Conservation (phyloP, 2,113 vertebrate species). For the Pleuronectes platessa region DNA sequence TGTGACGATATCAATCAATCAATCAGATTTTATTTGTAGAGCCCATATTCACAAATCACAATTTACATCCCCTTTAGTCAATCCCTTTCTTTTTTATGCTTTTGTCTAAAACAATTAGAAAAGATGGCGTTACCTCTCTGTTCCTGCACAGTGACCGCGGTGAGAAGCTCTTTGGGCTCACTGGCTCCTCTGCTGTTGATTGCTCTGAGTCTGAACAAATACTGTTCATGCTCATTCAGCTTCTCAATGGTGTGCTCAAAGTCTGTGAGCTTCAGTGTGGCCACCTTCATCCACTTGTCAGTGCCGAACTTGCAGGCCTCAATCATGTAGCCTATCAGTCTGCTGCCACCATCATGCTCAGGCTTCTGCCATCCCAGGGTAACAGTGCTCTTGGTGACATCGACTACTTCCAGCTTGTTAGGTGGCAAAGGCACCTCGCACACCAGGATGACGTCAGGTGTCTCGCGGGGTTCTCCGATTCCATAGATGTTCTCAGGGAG, state of each 20-base stretch:
- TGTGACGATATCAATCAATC: not conserved
- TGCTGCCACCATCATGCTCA: conserved; percentile 95
- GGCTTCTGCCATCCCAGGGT: conserved; percentile 97
- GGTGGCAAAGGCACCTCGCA: conserved; percentile 94
- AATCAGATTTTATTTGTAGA: too few relatives aligned
- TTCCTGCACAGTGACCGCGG: conserved; percentile 92
- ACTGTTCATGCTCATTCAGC: conserved; percentile 95
- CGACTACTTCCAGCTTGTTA: conserved; percentile 90
- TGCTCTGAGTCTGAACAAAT: conserved; percentile 92
- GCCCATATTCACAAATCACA: too few relatives aligned
- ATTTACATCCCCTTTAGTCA: too few relatives aligned
- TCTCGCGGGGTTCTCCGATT: conserved; percentile 92
- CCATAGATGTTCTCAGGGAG: conserved; percentile 98
- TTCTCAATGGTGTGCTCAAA: conserved; percentile 93
- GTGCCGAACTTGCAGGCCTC: conserved; percentile 95
- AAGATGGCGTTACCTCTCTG: conserved; percentile 86
- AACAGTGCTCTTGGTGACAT: conserved; percentile 93
- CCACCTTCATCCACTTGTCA: conserved; percentile 97
- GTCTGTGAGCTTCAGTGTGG: conserved; percentile 89
- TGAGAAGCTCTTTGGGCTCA: conserved; percentile 92
- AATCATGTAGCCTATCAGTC: conserved; percentile 91
- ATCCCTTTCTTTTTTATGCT: not conserved
- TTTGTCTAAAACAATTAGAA: not conserved
- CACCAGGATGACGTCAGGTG: conserved; percentile 89
- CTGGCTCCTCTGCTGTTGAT: conserved; percentile 93